These are phyloP conservation scores for Seira sanloemensis DNA, from an alignment of 2,888 invertebrate species.

Conservation along the genomic window DNA sequence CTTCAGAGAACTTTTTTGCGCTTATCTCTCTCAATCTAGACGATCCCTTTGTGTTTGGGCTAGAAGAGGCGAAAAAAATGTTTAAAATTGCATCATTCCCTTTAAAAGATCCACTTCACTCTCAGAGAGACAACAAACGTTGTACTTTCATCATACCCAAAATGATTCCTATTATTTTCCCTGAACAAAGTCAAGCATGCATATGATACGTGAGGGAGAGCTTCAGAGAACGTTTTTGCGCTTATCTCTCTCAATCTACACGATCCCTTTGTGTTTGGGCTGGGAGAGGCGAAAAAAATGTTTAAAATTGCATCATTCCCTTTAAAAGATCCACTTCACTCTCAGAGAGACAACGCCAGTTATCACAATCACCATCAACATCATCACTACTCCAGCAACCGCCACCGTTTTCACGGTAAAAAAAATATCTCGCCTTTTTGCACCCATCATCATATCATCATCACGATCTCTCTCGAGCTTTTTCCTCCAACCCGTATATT, in stretches of 20 bases:
- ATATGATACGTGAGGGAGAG: background rate
- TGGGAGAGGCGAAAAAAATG: background rate
- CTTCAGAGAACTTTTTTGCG: background rate
- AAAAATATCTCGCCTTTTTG: constrained; percentile 53
- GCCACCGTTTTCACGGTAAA: constrained; percentile 14
- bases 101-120: no score
- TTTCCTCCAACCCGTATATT: constrained; percentile 15
- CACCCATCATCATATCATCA: constrained; percentile 32
- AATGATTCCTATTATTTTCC: background rate
- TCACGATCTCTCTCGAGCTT: background rate
- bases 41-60: background rate
- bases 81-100: no score
- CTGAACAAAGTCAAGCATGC: background rate
- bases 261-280: background rate
- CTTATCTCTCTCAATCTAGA: no score
- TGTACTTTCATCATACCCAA: constrained; percentile 25
- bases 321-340: no score
- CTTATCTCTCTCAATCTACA: no score
- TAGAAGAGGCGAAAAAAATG: background rate
- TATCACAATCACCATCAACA: constrained; percentile 57
- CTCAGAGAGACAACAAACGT: constrained; percentile 20
- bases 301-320: no score
- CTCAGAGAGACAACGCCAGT: constrained; percentile 17
- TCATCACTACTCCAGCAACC: background rate
- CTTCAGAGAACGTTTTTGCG: background rate